Evolutionary conservation across 2,797 vertebrate genomes (phyloP).

Genomic region (Hydrophis major): DNA sequence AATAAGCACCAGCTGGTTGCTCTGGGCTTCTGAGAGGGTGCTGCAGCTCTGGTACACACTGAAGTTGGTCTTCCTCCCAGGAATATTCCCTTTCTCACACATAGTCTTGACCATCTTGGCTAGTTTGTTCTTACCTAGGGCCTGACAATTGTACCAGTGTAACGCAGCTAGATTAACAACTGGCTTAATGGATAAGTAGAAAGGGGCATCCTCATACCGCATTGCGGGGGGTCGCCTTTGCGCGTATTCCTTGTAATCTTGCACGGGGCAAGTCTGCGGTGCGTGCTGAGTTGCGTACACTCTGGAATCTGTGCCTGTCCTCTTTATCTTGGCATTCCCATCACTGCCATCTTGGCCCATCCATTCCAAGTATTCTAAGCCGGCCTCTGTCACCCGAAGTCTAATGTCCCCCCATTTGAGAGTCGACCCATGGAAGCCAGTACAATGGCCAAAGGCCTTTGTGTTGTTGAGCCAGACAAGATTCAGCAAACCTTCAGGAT

Average conservation of each 20-base stretch:
- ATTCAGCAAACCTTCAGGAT: constrained; percentile 80
- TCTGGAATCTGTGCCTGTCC: constrained; percentile 75
- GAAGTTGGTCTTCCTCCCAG: constrained; percentile 82
- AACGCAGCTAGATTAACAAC: constrained; percentile 80
- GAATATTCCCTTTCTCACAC: constrained; percentile 85
- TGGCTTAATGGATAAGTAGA: constrained; percentile 82
- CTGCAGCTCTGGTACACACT: constrained; percentile 84
- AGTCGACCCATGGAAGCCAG: constrained; percentile 80
- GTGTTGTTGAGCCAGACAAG: constrained; percentile 86
- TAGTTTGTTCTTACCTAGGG: constrained; percentile 83
- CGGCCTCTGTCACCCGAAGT: constrained; percentile 76
- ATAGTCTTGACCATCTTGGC: constrained; percentile 87
- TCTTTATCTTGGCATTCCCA: constrained; percentile 73
- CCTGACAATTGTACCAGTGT: constrained; percentile 85
- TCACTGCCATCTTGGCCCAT: constrained; percentile 78
- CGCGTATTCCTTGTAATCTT: constrained; percentile 84
- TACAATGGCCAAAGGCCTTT: constrained; percentile 82
- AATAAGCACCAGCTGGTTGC: constrained; percentile 83
- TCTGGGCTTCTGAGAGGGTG: constrained; percentile 81
- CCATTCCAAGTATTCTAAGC: constrained; percentile 82
- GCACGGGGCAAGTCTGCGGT: constrained; percentile 80
- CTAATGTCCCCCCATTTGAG: constrained; percentile 83
- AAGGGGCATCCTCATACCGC: constrained; percentile 81
- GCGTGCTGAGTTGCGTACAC: constrained; percentile 81
- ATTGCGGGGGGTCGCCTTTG: constrained; percentile 81